These are phyloP conservation scores for Bemisia tabaci DNA, from an alignment of 1,140 invertebrate species.

Conservation along the genomic window DNA sequence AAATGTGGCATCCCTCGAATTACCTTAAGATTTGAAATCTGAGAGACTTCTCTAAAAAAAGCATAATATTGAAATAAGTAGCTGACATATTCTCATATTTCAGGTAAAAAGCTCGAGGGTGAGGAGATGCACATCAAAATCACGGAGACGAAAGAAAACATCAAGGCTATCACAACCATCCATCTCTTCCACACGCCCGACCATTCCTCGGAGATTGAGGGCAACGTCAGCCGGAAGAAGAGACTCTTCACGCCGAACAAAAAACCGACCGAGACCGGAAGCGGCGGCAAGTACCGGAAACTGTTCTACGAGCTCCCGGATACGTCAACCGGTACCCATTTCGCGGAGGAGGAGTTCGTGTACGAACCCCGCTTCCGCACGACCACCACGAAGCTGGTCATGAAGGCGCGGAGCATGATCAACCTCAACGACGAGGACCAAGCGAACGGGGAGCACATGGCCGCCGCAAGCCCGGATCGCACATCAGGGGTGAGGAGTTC, in stretches of 20 bases:
- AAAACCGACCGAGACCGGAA: too few relatives aligned
- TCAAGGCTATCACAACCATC: background rate
- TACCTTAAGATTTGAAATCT: too few relatives aligned
- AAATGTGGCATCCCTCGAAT: too few relatives aligned
- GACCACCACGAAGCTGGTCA: slow-evolving; percentile 19
- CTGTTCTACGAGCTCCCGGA: slow-evolving; percentile 13
- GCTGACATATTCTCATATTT: too few relatives aligned
- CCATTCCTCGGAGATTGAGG: background rate
- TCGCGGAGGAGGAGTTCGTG: slow-evolving; percentile 22
- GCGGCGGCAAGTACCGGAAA: background rate
- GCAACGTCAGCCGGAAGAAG: background rate
- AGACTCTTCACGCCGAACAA: background rate
- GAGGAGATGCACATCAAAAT: background rate
- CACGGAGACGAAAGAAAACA: background rate
- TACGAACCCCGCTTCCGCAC: slow-evolving; percentile 22
- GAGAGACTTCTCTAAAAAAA: too few relatives aligned
- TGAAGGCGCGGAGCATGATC: slow-evolving; percentile 21
- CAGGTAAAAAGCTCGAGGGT: background rate
- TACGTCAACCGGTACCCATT: slow-evolving; percentile 10
- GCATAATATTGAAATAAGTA: too few relatives aligned
- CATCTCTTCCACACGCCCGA: background rate
- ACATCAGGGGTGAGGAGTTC: too few relatives aligned
- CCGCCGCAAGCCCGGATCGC: slow-evolving; percentile 2
- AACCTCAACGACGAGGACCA: slow-evolving; percentile 18
- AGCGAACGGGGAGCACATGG: background rate